These are phyloP conservation scores for Agriotes lineatus DNA, from an alignment of 2,888 invertebrate species.

Conservation along the genomic window DNA sequence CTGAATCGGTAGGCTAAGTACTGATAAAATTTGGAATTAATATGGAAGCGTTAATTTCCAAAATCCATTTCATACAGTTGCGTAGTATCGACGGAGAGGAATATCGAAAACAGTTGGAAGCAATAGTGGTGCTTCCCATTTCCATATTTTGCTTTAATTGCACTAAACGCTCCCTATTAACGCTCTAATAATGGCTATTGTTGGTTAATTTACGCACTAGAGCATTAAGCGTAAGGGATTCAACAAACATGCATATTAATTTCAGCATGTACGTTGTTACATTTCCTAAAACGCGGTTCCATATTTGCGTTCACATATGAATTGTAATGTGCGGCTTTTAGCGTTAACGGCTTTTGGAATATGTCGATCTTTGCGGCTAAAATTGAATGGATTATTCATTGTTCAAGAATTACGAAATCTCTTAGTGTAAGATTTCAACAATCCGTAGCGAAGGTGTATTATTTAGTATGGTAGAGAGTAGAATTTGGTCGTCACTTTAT, in stretches of 20 bases:
- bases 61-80: too few species aligned
- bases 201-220: slow-evolving; percentile 25
- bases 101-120: slow-evolving; percentile 6
- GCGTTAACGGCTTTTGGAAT: not conserved
- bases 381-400: not conserved
- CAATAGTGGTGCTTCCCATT: not conserved
- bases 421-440: too few species aligned
- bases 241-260: slow-evolving; percentile 23
- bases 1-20: too few species aligned
- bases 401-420: too few species aligned
- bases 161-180: slow-evolving; percentile 19
- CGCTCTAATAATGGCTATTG: slow-evolving; percentile 22
- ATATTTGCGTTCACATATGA: slow-evolving; percentile 7
- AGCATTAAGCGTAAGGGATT: slow-evolving; percentile 25
- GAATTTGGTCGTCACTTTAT: not conserved
- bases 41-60: too few species aligned
- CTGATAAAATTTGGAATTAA: too few species aligned
- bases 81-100: not conserved
- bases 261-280: slow-evolving; percentile 5
- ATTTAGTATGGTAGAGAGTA: not conserved
- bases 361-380: not conserved
- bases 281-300: slow-evolving; percentile 14
- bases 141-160: slow-evolving; percentile 12
- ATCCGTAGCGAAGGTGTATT: not conserved
- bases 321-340: not conserved